Base-by-base conservation (phyloP, 1,140 invertebrate species). In the Drosophila ercepeae region DNA sequence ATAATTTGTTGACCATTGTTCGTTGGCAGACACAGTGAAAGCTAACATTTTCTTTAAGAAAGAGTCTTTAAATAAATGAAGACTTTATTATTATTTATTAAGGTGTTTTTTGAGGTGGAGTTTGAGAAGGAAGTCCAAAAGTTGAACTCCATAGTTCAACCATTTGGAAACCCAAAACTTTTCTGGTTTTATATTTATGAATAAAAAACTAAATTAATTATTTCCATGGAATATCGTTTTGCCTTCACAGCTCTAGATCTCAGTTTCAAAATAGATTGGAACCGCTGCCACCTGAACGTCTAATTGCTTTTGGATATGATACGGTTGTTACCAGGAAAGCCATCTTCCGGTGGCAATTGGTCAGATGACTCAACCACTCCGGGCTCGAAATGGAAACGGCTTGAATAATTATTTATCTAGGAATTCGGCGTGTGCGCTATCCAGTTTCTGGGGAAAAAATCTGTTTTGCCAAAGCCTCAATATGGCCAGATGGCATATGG, bases 1-100 rank as follows among this genome's bases (percentile, higher is more conserved):
- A 41, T 77, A 88, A 88, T 88, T 88, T 88, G 63, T 39, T 16
- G 13, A 11, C 5, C 27, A 81, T 84, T 84, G 82, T 86, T 36
- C 9, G 21, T 1, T 4, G 14, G n/a, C 11, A 5, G 16, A 13
- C 48, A 13, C 13, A 69, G 82, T 63, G 81, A 84, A 84, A 86
- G 81, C 76, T 49, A 27, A 23, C 19, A 51, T 57, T 64, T 55
- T 73, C 7, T 32, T 32, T 59, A 54, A 45, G 25, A 7, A 39
- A 39, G 1, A 14, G 36, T 5, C 13, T 1, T 39, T 11, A 14
- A 14, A 14, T 14, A 16, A 39, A 7, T 14, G 14, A 1, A 3
- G 3, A 39, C 6, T 7, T 25, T 36, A 25, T 27, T 63, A 36
- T 3, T 60, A 27, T 60, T 54, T 60, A 27, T 54, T n/a, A n/a